Evolutionary conservation across 2,113 vertebrate species (phyloP).

Genomic region (Otolemur garnettii): DNA sequence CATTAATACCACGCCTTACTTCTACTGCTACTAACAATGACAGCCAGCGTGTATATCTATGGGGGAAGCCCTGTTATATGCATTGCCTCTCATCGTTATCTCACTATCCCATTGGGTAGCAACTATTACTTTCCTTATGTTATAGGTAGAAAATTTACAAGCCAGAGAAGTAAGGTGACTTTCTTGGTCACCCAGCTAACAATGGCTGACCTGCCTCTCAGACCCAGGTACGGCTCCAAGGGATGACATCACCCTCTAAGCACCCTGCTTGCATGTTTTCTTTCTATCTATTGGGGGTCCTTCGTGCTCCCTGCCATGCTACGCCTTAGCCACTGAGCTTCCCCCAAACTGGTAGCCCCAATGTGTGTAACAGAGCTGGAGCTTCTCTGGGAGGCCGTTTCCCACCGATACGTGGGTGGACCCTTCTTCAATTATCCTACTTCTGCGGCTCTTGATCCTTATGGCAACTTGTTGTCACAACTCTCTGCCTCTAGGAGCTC

Average conservation of each 20-base stretch:
- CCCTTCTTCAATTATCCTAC: rapidly evolving
- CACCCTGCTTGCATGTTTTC: neutral
- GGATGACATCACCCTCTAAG: neutral
- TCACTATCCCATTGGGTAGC: rapidly evolving
- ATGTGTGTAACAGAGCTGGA: rapidly evolving
- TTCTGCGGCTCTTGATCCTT: neutral
- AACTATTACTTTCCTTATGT: neutral
- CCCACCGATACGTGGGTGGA: neutral
- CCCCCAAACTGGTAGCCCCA: neutral
- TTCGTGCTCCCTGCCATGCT: neutral
- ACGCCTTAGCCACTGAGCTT: neutral
- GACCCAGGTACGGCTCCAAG: neutral
- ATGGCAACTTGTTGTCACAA: neutral
- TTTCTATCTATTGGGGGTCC: neutral
- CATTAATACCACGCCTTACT: neutral
- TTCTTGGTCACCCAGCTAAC: neutral
- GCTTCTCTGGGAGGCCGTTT: neutral
- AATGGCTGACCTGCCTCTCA: neutral
- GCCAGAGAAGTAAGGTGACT: neutral
- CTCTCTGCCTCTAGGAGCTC: neutral
- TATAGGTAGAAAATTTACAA: neutral
- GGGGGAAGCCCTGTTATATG: rapidly evolving
- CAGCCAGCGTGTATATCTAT: rapidly evolving
- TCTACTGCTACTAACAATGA: neutral
- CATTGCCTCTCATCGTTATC: too few relatives aligned